Conservation (phyloP, 2,113 vertebrate species). For the Potamarius usumacintae region DNA sequence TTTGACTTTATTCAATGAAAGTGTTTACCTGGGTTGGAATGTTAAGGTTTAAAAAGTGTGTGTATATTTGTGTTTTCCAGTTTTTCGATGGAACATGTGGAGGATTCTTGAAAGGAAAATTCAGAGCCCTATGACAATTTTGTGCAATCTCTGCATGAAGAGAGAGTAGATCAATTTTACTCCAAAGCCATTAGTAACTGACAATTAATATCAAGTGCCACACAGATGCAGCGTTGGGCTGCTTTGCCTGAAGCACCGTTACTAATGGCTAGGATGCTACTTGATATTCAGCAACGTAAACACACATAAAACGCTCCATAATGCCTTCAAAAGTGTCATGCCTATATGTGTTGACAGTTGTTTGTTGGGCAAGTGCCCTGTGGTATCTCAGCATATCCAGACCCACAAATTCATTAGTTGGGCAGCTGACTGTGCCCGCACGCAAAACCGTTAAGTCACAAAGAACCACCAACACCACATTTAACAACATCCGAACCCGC, state of each 20-base stretch:
- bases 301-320: conserved; percentile 79
- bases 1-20: background rate
- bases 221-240: conserved; percentile 77
- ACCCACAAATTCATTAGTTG: conserved; percentile 85
- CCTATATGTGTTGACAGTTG: conserved; percentile 92
- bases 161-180: conserved; percentile 56
- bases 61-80: conserved; percentile 62
- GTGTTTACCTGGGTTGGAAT: background rate
- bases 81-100: conserved; percentile 64
- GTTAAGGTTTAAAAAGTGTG: background rate
- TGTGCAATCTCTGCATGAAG: conserved; percentile 55
- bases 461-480: conserved; percentile 81
- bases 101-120: conserved; percentile 55
- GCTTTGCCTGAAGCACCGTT: conserved; percentile 68
- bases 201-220: conserved; percentile 73
- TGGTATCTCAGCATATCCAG: conserved; percentile 95
- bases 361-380: conserved; percentile 96
- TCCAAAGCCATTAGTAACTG: conserved; percentile 59
- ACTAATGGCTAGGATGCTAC: conserved; percentile 70
- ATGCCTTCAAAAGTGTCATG: conserved; percentile 99
- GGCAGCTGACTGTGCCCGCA: conserved; percentile 81
- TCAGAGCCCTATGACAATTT: conserved; percentile 42
- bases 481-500: conserved; percentile 94
- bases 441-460: conserved; percentile 74
- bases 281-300: conserved; percentile 69